Evolutionary conservation across 2,888 invertebrate species (phyloP), one percentile per base, ranked within the genome.

Genomic region (Torymus aiolomorphi): DNA sequence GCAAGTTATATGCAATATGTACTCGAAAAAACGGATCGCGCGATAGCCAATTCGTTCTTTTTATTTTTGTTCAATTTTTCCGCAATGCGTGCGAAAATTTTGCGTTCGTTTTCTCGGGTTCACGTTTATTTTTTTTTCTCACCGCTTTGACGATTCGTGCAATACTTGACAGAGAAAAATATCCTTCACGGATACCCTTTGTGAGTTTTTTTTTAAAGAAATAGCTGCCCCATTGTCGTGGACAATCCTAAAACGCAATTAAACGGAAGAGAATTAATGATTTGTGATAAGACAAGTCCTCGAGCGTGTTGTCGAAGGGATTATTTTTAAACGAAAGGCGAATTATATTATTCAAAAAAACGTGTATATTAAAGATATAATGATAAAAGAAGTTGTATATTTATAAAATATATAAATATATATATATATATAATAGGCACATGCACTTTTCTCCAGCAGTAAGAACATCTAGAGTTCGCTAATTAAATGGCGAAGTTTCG

Each of bases 161-260:
- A 63, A 77, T 82, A 81, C 81, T 83, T 82, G 71, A 76, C 81
- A 71, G 80, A 80, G 63, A 77, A 63, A 83, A 80, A 81, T 83
- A 81, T 85, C 83, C 83, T 79, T 76, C 84, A 80, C 83, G 82
- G 83, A 80, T 84, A 81, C 59, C 56, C 56, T 31, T 74, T 75
- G 57, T 78, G 74, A 77, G 31, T 31, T 66, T 80, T 81, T 86
- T 85, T 89, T 89, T 89, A 90, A 90, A 90, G 89, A 90, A 90
- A 90, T 89, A 90, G 90, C 87, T 90, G 90, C 86, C 90, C 90
- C 90, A 90, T 90, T 90, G 90, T 89, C 88, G 89, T 86, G 88
- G 90, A 89, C 84, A 90, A 88, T 88, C 90, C 90, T 90, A 90
- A 89, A 90, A 90, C 86, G 89, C 88, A 90, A 90, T 88, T 85